Evolutionary conservation across 1,140 invertebrate genomes (phyloP).

Genomic region (Drosophila punjabiensis): DNA sequence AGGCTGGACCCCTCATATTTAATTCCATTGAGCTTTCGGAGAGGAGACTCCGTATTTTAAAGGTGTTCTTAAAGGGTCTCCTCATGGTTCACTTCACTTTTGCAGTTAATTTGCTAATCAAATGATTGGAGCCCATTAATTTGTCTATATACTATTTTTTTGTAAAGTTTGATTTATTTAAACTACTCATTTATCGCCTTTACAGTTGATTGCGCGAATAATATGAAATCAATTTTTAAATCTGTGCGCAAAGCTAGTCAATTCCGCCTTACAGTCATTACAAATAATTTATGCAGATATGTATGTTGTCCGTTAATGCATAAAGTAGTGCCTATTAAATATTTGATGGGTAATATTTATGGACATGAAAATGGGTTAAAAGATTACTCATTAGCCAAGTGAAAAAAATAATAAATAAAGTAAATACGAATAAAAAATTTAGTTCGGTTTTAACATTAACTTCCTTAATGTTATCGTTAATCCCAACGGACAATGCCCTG

Average conservation of each 20-base stretch:
- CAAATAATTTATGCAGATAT: conserved; percentile 79
- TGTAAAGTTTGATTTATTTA: conserved; percentile 43
- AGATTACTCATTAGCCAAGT: conserved; percentile 1
- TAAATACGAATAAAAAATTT: background rate
- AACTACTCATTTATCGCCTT: conserved; percentile 79
- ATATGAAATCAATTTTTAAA: conserved; percentile 75
- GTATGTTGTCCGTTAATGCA: conserved; percentile 37
- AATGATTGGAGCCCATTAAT: background rate
- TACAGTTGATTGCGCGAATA: conserved; percentile 74
- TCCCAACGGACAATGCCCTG: conserved; percentile 44
- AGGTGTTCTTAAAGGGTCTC: background rate
- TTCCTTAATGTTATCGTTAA: conserved; percentile 23
- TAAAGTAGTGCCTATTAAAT: conserved; percentile 37
- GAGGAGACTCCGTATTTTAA: background rate
- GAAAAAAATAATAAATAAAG: background rate
- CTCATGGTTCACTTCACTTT: background rate
- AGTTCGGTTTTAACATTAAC: conserved; percentile 10
- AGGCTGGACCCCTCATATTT: conserved; percentile 27
- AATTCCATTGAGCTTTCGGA: conserved; percentile 4
- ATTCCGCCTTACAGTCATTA: conserved; percentile 70
- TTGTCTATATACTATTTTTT: conserved; percentile 1
- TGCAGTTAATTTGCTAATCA: background rate
- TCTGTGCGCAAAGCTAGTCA: conserved; percentile 52
- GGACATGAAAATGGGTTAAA: background rate
- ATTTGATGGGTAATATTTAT: background rate